A percentile compares a stretch with the other conserved stretches of the same genome.
These are phyloP conservation scores for Vanessa tameamea DNA, from an alignment of 1,140 invertebrate species.

Conservation along the genomic window DNA sequence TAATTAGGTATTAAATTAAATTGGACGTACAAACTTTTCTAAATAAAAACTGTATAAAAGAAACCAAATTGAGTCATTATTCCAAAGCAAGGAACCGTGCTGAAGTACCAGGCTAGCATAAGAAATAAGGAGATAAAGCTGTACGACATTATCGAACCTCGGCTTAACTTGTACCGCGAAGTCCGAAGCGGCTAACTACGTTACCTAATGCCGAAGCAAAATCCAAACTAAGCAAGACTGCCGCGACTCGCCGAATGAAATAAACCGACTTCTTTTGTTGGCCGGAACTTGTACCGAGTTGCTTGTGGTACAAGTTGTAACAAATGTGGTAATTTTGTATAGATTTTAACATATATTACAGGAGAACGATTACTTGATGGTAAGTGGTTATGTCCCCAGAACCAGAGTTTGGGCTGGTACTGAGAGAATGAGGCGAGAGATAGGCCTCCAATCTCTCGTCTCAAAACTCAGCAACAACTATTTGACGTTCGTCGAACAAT, in stretches of 20 bases:
- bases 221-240: conserved; percentile 27
- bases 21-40: not conserved
- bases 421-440: no score
- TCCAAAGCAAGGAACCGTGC: not conserved
- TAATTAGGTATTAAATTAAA: not conserved
- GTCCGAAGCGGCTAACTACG: conserved; percentile 13
- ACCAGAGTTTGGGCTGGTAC: no score
- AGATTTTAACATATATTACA: not conserved
- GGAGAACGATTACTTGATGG: no score
- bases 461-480: no score
- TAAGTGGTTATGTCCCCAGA: no score
- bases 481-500: no score
- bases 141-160: conserved; percentile 2
- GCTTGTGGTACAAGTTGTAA: conserved; percentile 12
- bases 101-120: conserved; percentile 6
- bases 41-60: no score
- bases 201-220: conserved; percentile 25
- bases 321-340: not conserved
- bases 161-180: conserved; percentile 12
- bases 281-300: conserved; percentile 17
- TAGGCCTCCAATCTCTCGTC: no score
- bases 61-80: no score
- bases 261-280: conserved; percentile 34
- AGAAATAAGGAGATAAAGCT: conserved; percentile 6
- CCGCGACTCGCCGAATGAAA: conserved; percentile 26